Evolutionary conservation across 2,113 vertebrate species (phyloP).

Genomic region (Centropristis striata): DNA sequence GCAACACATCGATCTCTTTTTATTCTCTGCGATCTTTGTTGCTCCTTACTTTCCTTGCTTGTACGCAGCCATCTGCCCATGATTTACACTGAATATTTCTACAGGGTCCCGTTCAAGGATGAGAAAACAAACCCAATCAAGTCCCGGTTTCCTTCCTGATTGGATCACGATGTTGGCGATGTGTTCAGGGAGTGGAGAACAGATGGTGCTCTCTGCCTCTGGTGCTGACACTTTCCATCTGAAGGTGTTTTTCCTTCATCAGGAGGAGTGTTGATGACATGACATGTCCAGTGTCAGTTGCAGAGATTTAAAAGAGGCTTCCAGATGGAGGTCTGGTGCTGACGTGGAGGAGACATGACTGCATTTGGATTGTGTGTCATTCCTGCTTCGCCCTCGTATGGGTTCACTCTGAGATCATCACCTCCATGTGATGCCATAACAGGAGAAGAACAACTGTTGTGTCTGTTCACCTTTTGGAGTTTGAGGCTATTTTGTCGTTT

Average conservation of each 20-base stretch:
- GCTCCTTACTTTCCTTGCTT: slow-evolving; percentile 1
- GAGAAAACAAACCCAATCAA: slow-evolving; percentile 40
- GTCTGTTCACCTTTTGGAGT: too few relatives aligned
- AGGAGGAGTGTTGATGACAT: slow-evolving; percentile 57
- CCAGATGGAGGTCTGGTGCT: slow-evolving; percentile 67
- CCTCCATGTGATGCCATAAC: neutral
- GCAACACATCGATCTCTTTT: neutral
- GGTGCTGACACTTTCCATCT: slow-evolving; percentile 48
- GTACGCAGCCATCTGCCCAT: slow-evolving; percentile 1
- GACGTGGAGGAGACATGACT: slow-evolving; percentile 67
- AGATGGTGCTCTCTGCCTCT: slow-evolving; percentile 40
- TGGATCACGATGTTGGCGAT: slow-evolving; percentile 26
- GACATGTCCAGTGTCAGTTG: slow-evolving; percentile 39
- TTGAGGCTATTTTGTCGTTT: too few relatives aligned
- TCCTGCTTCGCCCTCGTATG: slow-evolving; percentile 33
- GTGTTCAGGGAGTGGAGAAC: slow-evolving; percentile 34
- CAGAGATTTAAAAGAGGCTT: slow-evolving; percentile 49
- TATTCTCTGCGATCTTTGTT: neutral
- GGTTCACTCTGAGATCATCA: slow-evolving; percentile 55
- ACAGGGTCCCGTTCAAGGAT: slow-evolving; percentile 26
- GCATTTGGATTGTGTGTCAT: slow-evolving; percentile 66
- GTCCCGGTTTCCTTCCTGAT: neutral
- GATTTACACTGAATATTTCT: slow-evolving; percentile 8
- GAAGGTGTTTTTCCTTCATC: slow-evolving; percentile 23
- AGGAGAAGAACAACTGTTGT: neutral